Evolutionary conservation across 1,140 invertebrate genomes (phyloP).

Genomic region (Drosophila triauraria): DNA sequence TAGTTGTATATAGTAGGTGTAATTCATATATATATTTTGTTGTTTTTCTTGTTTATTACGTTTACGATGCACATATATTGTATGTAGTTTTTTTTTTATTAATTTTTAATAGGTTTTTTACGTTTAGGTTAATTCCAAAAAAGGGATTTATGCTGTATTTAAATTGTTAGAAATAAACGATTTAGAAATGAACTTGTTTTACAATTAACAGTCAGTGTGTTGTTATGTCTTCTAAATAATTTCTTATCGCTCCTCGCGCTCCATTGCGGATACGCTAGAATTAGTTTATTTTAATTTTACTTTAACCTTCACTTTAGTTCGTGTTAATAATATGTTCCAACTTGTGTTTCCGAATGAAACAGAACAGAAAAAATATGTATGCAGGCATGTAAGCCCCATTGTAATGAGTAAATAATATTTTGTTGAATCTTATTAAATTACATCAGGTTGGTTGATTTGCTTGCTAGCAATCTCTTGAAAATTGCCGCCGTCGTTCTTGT

Average conservation of each 20-base stretch:
- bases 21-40: conserved; percentile 50
- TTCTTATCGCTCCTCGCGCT: conserved; percentile 15
- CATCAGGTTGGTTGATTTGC: conserved; percentile 75
- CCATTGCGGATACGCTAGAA: conserved; percentile 32
- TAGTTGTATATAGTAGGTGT: conserved; percentile 79
- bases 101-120: conserved; percentile 58
- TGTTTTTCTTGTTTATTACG: conserved; percentile 38
- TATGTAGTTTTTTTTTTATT: conserved; percentile 64
- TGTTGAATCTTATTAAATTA: conserved; percentile 72
- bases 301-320: conserved; percentile 28
- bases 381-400: conserved; percentile 46
- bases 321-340: conserved; percentile 15
- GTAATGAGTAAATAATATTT: conserved; percentile 53
- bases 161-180: conserved; percentile 24
- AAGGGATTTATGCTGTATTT: conserved; percentile 52
- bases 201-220: conserved; percentile 85
- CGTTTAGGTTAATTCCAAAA: conserved; percentile 74
- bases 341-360: conserved; percentile 7
- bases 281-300: conserved; percentile 64
- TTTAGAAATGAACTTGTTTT: conserved; percentile 84
- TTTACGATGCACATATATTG: conserved; percentile 73
- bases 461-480: conserved; percentile 35
- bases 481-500: conserved; percentile 38
- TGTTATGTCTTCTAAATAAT: conserved; percentile 64
- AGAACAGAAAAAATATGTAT: conserved; percentile 23